A percentile compares a stretch with the other conserved stretches of the same genome.
Conservation (phyloP, 2,797 vertebrate species). For the Rhadinocentrus ornatus region DNA sequence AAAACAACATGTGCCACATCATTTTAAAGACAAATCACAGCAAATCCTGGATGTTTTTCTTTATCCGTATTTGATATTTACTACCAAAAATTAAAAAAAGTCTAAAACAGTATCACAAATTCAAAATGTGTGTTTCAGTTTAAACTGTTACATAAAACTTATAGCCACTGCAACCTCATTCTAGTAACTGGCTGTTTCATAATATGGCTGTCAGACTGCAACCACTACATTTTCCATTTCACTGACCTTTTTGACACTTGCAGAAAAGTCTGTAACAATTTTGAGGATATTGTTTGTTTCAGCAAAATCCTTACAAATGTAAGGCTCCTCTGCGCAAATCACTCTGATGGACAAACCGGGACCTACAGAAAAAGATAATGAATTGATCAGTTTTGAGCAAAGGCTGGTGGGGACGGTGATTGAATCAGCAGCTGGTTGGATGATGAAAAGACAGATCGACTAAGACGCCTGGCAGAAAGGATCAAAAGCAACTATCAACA, state of each 20-base stretch:
- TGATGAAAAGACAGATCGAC: neutral
- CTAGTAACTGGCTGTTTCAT: too few relatives aligned
- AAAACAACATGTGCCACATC: neutral
- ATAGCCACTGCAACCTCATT: neutral
- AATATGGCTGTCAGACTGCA: neutral
- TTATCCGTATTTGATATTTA: neutral
- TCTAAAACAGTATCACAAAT: neutral
- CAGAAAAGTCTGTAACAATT: constrained; percentile 97
- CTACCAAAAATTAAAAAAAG: neutral
- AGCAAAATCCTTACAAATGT: constrained; percentile 96
- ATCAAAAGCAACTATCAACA: neutral
- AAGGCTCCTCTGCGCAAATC: constrained; percentile 98
- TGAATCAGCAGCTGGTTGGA: neutral
- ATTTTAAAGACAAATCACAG: too few relatives aligned
- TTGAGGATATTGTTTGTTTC: constrained; percentile 99
- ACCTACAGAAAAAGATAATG: constrained; percentile 78
- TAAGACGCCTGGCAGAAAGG: neutral
- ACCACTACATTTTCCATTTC: neutral
- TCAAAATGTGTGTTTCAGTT: neutral
- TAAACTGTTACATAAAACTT: neutral
- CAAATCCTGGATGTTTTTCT: neutral
- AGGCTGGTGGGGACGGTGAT: neutral
- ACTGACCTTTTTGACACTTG: constrained; percentile 96
- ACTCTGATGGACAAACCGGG: constrained; percentile 97
- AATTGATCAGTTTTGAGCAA: neutral